These are phyloP conservation scores for Peromyscus melanophrys DNA, from an alignment of 2,797 vertebrate genomes.

Conservation along the genomic window DNA sequence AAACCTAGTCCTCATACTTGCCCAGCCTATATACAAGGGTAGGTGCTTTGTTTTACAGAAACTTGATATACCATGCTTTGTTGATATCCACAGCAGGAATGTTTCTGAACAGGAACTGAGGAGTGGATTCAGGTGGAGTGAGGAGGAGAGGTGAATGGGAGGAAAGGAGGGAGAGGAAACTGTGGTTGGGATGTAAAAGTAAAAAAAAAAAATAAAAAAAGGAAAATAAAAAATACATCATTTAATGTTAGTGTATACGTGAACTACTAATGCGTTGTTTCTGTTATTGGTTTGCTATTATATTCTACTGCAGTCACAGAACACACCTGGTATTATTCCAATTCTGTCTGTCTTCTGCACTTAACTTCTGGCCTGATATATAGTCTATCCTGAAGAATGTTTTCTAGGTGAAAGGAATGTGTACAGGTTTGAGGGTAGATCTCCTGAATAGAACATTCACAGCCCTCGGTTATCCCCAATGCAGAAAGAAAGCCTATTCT, in stretches of 20 bases:
- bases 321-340: not conserved
- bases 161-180: not conserved
- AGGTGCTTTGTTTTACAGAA: not conserved
- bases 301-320: not conserved
- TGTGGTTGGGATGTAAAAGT: not conserved
- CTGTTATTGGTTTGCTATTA: not conserved
- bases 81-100: not conserved
- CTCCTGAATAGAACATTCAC: not conserved
- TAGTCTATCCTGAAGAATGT: not conserved
- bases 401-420: not conserved
- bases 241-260: not conserved
- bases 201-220: not conserved
- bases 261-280: not conserved
- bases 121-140: not conserved
- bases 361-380: not conserved
- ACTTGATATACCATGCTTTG: not conserved
- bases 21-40: not conserved
- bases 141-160: not conserved
- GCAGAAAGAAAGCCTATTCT: no score
- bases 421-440: not conserved
- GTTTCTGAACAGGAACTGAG: not conserved
- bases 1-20: not conserved
- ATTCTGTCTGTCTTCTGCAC: not conserved
- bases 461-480: not conserved
- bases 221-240: not conserved